A percentile compares a stretch with the other conserved stretches of the same genome.
Conservation (phyloP, 2,113 vertebrate species). For the Corapipo altera region DNA sequence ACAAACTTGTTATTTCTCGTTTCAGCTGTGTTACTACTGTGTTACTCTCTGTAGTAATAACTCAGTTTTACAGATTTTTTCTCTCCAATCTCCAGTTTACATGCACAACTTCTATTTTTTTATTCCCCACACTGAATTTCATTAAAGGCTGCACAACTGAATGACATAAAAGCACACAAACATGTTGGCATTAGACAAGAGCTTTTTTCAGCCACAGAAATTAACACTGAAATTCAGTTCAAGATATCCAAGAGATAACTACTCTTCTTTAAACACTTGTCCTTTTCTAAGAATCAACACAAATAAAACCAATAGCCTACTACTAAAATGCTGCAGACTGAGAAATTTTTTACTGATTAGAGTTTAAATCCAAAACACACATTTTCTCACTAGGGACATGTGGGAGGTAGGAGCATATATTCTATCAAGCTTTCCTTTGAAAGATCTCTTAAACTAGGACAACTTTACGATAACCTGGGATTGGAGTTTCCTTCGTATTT, state of each 20-base stretch:
- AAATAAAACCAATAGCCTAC: background rate
- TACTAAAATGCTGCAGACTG: background rate
- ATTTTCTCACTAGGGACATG: background rate
- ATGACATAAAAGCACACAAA: background rate
- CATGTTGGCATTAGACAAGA: background rate
- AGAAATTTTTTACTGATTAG: background rate
- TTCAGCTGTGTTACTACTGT: background rate
- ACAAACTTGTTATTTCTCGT: background rate
- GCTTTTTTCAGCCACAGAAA: background rate
- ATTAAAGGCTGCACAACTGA: background rate
- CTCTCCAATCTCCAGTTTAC: background rate
- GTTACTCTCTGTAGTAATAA: background rate
- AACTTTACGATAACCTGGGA: background rate
- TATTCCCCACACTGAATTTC: background rate
- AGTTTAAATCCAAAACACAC: background rate
- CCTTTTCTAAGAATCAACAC: background rate
- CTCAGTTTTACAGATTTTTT: background rate
- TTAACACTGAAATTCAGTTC: background rate
- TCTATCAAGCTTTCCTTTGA: background rate
- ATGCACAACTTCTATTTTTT: no score
- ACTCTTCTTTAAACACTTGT: background rate
- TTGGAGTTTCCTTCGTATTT: background rate
- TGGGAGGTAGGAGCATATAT: background rate
- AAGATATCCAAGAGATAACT: background rate
- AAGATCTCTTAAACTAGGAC: background rate